Evolutionary conservation across 2,797 vertebrate species (phyloP), one percentile per base, ranked within the genome.

Genomic region (Sebastes paucispinis): DNA sequence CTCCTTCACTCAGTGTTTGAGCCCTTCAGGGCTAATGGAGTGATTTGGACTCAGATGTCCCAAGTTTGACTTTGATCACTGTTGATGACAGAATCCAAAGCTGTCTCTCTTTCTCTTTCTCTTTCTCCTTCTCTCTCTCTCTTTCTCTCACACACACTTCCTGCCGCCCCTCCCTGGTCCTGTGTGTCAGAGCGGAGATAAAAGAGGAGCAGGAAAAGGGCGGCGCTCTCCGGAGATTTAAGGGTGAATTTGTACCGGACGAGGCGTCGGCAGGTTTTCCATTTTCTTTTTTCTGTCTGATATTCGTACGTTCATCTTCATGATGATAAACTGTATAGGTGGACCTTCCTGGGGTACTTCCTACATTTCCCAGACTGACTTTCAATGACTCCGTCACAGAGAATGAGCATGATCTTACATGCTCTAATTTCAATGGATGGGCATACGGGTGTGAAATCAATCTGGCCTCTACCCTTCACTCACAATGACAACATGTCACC

Each of bases 191-290:
- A 24, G 66, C 36, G 3, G n/a, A 78, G 88, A 86, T 85, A 88
- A 89, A 83, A 6, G 43, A 50, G 65, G 32, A 52, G 69, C 87
- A 82, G 87, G 86, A 83, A 88, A 69, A 67, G 71, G 74, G 59
- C 39, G 5, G 39, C 39, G 39, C 66, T 83, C 84, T 66, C 75
- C 12, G 6, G 69, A 74, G 82, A 71, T 14, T 4, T 10, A 22
- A 76, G 57, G 69, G 22, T 1, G 50, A 67, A n/a, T 22, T 31
- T 18, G 8, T 16, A 20, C 12, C 14, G 27, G 47, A 14, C 13
- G 16, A 54, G 54, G 43, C 32, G 27, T 7, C 31, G 5, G 50
- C 67, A 57, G 43, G 64, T 43, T 70, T 27, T 71, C 43, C 31
- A 50, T 81, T 79, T 77, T 25, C 43, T 69, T 47, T 50, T 31